Evolutionary conservation across 2,797 vertebrate genomes (phyloP).

Genomic region (Nannoperca australis): DNA sequence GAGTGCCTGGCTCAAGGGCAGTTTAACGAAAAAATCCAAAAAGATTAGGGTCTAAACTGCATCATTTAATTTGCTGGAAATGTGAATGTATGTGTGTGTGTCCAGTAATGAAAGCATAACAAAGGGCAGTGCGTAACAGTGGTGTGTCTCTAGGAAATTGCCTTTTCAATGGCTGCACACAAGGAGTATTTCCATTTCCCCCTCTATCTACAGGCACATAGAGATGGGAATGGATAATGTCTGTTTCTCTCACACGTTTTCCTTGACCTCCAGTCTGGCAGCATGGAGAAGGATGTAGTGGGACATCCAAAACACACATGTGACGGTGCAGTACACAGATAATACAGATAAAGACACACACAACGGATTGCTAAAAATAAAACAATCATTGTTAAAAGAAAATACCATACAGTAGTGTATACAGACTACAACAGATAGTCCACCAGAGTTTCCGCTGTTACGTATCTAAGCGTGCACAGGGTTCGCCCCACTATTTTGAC

Average conservation of each 20-base stretch:
- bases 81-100: slow-evolving; percentile 24
- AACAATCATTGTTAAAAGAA: slow-evolving; percentile 16
- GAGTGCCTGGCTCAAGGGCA: slow-evolving; percentile 15
- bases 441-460: neutral
- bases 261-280: slow-evolving; percentile 11
- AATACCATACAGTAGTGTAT: neutral
- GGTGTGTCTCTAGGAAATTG: slow-evolving; percentile 69
- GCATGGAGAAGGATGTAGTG: slow-evolving; percentile 16
- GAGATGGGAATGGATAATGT: slow-evolving; percentile 62
- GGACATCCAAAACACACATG: neutral
- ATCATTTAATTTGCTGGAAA: slow-evolving; percentile 38
- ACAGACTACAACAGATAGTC: slow-evolving; percentile 40
- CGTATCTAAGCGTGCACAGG: neutral
- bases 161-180: slow-evolving; percentile 67
- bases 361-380: neutral
- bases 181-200: slow-evolving; percentile 71
- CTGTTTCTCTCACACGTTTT: slow-evolving; percentile 30
- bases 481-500: slow-evolving; percentile 32
- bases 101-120: slow-evolving; percentile 65
- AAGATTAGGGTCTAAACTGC: slow-evolving; percentile 25
- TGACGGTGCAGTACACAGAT: slow-evolving; percentile 14
- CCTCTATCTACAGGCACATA: slow-evolving; percentile 53
- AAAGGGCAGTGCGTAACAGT: slow-evolving; percentile 51
- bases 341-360: slow-evolving; percentile 10
- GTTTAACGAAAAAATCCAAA: slow-evolving; percentile 11